These are phyloP conservation scores for Conchocele bisecta DNA, from an alignment of 2,888 invertebrate genomes.

Conservation along the genomic window DNA sequence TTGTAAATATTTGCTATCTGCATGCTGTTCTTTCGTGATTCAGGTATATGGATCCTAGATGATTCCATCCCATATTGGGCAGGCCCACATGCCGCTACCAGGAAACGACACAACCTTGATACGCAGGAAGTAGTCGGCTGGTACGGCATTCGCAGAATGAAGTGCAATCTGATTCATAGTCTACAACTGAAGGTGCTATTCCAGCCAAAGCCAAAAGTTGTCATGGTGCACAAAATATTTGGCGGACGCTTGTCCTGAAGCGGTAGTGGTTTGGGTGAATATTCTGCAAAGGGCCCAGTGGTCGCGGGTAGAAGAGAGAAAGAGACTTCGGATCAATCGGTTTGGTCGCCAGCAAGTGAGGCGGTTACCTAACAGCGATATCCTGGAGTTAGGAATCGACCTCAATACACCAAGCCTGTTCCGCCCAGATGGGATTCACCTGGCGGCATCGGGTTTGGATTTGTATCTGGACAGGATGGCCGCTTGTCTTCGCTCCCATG, in stretches of 20 bases:
- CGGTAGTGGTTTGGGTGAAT: background rate
- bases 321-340: background rate
- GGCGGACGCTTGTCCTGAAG: background rate
- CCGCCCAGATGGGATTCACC: background rate
- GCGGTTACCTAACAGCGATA: background rate
- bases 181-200: background rate
- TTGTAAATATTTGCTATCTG: no score
- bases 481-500: no score
- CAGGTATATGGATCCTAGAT: constrained; percentile 28
- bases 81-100: background rate
- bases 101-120: constrained; percentile 8
- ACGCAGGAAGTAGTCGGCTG: no score
- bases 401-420: background rate
- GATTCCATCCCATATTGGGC: constrained; percentile 40
- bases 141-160: background rate
- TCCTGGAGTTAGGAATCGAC: background rate
- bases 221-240: background rate
- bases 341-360: constrained; percentile 1
- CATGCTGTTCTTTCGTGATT: no score
- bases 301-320: background rate
- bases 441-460: background rate
- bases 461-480: constrained; percentile 4
- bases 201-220: background rate
- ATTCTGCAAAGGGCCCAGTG: background rate
- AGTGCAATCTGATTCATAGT: background rate